phyloP scores from a whole-genome alignment of 2,888 invertebrate species.

The Eueremaeus valkanovi region DNA sequence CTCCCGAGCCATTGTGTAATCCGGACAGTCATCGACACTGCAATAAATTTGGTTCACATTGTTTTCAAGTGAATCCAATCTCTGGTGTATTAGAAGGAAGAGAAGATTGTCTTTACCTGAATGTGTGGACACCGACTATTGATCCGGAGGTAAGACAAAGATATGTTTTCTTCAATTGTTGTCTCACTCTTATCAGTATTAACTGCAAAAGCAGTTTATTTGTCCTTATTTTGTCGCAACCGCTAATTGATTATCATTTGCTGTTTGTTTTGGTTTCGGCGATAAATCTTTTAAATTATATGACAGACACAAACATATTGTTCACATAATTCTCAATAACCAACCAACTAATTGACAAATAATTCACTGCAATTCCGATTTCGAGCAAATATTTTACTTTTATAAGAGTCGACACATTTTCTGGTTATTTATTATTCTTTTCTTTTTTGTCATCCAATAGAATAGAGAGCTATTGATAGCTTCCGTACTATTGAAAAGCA shows the following conservation, averaged over 20 bases:
- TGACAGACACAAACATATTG: conserved; percentile 21
- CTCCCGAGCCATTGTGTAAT: conserved; percentile 44
- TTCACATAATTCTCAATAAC: conserved; percentile 1
- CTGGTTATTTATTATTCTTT: not conserved
- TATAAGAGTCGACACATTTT: not conserved
- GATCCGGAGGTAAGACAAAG: conserved; percentile 40
- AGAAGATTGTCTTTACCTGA: conserved; percentile 51
- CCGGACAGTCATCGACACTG: conserved; percentile 40
- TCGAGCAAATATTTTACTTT: not conserved
- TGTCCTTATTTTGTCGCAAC: not conserved
- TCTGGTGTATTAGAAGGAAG: conserved; percentile 43
- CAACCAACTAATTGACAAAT: conserved; percentile 5
- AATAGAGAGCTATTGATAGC: no score
- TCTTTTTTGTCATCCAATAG: no score
- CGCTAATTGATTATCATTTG: conserved; percentile 22
- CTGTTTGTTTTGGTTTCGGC: conserved; percentile 10
- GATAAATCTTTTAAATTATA: conserved; percentile 26
- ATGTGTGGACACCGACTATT: conserved; percentile 50
- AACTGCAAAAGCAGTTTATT: no score
- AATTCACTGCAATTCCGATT: conserved; percentile 3
- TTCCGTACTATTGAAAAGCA: no score
- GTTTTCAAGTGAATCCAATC: conserved; percentile 46
- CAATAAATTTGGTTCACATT: conserved; percentile 44
- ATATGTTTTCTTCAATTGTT: not conserved
- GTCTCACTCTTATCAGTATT: not conserved